Evolutionary conservation across 2,888 invertebrate genomes (phyloP).

Genomic region (Philereme transversata): DNA sequence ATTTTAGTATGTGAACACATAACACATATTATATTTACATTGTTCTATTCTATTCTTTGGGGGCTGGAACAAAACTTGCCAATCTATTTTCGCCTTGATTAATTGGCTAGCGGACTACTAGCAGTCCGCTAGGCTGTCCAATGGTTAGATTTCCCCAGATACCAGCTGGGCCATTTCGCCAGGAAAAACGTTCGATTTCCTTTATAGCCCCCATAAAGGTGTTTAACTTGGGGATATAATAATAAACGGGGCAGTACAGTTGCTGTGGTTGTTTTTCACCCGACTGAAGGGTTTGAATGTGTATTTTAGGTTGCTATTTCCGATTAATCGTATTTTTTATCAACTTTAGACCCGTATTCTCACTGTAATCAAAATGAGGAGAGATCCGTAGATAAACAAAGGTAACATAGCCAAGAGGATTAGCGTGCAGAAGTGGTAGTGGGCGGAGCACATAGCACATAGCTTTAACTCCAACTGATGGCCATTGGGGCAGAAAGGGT

Average conservation of each 20-base stretch:
- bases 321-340: too few species aligned
- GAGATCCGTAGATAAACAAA: too few species aligned
- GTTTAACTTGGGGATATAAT: constrained; percentile 49
- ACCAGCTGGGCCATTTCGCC: constrained; percentile 45
- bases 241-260: constrained; percentile 42
- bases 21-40: too few species aligned
- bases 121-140: constrained; percentile 6
- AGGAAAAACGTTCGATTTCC: constrained; percentile 64
- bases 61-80: not conserved
- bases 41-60: too few species aligned
- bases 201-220: constrained; percentile 57
- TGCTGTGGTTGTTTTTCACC: constrained; percentile 20
- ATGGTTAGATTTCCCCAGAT: constrained; percentile 8
- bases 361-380: too few species aligned
- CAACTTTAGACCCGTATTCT: too few species aligned
- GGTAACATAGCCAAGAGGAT: too few species aligned
- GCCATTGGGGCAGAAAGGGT: too few species aligned
- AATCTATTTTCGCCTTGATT: constrained; percentile 2
- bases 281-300: not conserved
- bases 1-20: too few species aligned
- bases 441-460: too few species aligned
- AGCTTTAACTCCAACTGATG: too few species aligned
- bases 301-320: constrained; percentile 8
- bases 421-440: too few species aligned
- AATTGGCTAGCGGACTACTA: not conserved